A percentile compares a stretch with the other conserved stretches of the same genome.
Evolutionary conservation across 1,140 invertebrate genomes (phyloP).

Genomic region (Piezodorus guildinii): DNA sequence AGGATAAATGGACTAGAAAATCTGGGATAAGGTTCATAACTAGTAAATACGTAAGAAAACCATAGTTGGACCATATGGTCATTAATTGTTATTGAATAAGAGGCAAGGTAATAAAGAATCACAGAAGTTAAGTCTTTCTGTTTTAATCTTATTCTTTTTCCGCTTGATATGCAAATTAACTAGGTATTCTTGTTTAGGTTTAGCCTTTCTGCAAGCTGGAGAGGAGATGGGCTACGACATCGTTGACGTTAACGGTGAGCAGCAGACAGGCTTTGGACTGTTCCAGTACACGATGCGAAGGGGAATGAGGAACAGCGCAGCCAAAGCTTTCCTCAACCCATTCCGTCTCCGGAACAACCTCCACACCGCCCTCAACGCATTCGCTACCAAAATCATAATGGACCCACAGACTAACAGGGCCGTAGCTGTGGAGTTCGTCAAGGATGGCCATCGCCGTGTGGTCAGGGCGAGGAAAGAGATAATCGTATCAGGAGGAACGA

Average conservation of each 20-base stretch:
- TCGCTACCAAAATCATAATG: constrained; percentile 64
- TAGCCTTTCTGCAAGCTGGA: constrained; percentile 76
- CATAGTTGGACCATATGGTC: no score
- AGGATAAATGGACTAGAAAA: no score
- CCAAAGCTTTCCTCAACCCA: constrained; percentile 69
- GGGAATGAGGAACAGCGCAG: constrained; percentile 60
- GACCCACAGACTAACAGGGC: constrained; percentile 54
- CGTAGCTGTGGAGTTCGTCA: constrained; percentile 64
- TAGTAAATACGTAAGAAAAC: no score
- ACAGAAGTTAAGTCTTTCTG: no score
- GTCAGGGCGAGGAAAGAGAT: constrained; percentile 64
- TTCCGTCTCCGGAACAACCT: constrained; percentile 58
- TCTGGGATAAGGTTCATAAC: no score
- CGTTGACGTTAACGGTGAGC: constrained; percentile 59
- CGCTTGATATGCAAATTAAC: no score
- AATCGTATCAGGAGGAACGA: constrained; percentile 63
- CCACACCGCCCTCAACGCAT: constrained; percentile 58
- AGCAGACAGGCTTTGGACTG: constrained; percentile 69
- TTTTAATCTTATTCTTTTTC: no score
- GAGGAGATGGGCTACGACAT: constrained; percentile 83
- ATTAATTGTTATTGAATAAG: no score
- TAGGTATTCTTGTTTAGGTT: constrained; percentile 31
- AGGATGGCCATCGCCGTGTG: constrained; percentile 47
- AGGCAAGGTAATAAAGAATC: no score
- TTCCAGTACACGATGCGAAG: constrained; percentile 72